phyloP scores from a whole-genome alignment of 2,888 invertebrate genomes.

The Protonemura montana region DNA sequence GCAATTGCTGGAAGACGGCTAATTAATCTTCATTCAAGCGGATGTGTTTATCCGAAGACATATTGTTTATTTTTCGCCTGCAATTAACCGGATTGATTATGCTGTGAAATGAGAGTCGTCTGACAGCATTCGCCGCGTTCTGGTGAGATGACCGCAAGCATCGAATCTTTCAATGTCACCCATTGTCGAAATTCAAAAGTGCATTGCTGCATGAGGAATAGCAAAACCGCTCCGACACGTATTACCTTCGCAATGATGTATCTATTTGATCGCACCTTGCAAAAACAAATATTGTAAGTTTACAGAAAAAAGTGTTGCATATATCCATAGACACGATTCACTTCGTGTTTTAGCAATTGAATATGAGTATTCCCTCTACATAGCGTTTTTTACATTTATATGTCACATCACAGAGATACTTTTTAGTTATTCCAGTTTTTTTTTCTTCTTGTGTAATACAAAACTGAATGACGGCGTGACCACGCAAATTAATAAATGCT shows the following conservation, averaged over 20 bases:
- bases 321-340: too few relatives aligned
- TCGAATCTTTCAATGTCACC: neutral
- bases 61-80: neutral
- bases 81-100: neutral
- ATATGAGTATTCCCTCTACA: too few relatives aligned
- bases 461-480: neutral
- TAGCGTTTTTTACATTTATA: too few relatives aligned
- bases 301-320: too few relatives aligned
- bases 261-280: too few relatives aligned
- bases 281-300: too few relatives aligned
- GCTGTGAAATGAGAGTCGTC: neutral
- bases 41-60: neutral
- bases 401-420: too few relatives aligned
- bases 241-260: neutral
- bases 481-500: neutral
- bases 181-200: neutral
- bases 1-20: neutral
- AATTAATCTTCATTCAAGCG: conserved; percentile 12
- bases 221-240: neutral
- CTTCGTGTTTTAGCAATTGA: too few relatives aligned
- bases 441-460: too few relatives aligned
- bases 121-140: neutral
- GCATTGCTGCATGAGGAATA: neutral
- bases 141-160: neutral
- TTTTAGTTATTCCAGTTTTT: too few relatives aligned